Conservation (phyloP, 1,140 invertebrate species). For the silkworm (Bombyx mori) region DNA sequence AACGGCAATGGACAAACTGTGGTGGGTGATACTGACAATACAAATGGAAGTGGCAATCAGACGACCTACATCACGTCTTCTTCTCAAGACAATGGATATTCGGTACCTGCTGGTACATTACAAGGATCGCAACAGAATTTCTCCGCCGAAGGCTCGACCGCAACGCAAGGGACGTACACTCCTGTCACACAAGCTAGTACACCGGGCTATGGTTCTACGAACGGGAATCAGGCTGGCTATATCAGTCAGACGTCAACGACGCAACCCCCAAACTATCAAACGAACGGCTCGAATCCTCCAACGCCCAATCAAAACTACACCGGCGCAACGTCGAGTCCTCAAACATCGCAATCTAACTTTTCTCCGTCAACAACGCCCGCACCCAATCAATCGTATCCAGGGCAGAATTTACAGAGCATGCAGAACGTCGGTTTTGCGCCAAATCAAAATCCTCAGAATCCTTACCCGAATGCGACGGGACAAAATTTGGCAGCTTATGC, state of each 20-base stretch:
- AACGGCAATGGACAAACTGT: constrained; percentile 40
- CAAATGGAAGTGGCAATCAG: constrained; percentile 38
- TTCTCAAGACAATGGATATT: constrained; percentile 46
- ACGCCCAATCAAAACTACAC: constrained; percentile 32
- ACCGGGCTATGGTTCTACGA: constrained; percentile 33
- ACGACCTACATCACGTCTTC: constrained; percentile 52
- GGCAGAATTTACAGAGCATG: constrained; percentile 34
- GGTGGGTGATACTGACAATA: constrained; percentile 29
- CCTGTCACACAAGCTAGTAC: constrained; percentile 20
- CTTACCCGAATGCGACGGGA: constrained; percentile 59
- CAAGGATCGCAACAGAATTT: constrained; percentile 47
- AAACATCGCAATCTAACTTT: constrained; percentile 37
- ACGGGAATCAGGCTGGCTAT: constrained; percentile 36
- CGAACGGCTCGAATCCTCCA: constrained; percentile 35
- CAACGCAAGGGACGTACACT: constrained; percentile 24
- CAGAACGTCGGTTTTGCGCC: constrained; percentile 40
- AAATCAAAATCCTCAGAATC: constrained; percentile 36
- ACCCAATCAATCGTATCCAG: constrained; percentile 44
- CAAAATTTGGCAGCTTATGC: constrained; percentile 63
- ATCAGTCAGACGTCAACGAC: constrained; percentile 36
- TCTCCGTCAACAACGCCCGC: constrained; percentile 54
- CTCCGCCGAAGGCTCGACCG: constrained; percentile 27
- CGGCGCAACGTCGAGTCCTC: constrained; percentile 16
- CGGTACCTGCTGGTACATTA: constrained; percentile 24
- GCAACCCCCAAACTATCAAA: constrained; percentile 31